A percentile compares a stretch with the other conserved stretches of the same genome.
Conservation (phyloP, 2,113 vertebrate genomes). For the Clarias batrachus region DNA sequence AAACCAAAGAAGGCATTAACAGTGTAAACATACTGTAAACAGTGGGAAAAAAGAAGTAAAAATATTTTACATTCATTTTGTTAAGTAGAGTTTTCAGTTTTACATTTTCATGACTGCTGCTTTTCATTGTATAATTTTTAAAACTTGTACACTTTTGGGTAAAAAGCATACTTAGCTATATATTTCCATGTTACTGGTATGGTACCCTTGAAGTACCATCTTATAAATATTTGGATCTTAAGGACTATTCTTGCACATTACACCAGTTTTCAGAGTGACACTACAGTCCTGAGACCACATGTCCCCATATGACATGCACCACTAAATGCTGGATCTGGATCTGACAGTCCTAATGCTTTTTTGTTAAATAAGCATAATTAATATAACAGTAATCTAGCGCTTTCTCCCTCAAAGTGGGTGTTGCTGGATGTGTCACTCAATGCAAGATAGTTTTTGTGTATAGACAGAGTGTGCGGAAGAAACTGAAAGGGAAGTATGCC, state of each 20-base stretch:
- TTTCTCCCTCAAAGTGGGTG: too few species aligned
- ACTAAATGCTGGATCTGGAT: too few species aligned
- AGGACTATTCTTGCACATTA: neutral
- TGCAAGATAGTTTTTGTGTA: too few species aligned
- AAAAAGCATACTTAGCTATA: neutral
- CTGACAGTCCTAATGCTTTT: too few species aligned
- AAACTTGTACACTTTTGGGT: neutral
- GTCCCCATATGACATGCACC: too few species aligned
- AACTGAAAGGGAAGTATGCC: too few species aligned
- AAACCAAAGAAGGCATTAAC: neutral
- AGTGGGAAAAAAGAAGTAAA: neutral
- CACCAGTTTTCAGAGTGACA: neutral
- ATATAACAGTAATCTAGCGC: too few species aligned
- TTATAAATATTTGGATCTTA: neutral
- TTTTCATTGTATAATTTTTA: neutral
- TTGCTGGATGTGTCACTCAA: too few species aligned
- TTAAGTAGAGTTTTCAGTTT: neutral
- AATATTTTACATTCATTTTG: neutral
- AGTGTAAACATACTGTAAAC: neutral
- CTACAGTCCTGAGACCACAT: neutral
- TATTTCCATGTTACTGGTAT: neutral
- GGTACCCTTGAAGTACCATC: neutral
- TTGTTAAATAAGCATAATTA: too few species aligned
- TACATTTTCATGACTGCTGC: neutral
- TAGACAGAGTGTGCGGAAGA: too few species aligned